phyloP scores from a whole-genome alignment of 2,113 vertebrate genomes.

The Azemiops feae region DNA sequence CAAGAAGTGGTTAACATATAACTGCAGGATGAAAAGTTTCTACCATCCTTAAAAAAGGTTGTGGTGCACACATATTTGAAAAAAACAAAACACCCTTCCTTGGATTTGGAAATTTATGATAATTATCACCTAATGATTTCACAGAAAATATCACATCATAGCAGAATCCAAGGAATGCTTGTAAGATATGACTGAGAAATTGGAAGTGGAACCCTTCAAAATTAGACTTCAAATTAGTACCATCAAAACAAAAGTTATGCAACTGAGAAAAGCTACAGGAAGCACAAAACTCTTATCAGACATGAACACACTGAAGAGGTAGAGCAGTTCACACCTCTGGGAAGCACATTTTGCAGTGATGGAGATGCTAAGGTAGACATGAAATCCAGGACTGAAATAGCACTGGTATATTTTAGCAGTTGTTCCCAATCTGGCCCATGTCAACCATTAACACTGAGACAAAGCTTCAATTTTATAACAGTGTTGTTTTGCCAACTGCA shows the following conservation, averaged over 20 bases:
- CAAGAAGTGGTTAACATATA: background rate
- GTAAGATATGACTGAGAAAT: background rate
- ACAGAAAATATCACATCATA: background rate
- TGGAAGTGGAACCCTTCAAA: background rate
- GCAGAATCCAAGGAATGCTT: background rate
- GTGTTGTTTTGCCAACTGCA: background rate
- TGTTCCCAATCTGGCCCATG: background rate
- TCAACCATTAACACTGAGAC: background rate
- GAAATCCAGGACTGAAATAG: background rate
- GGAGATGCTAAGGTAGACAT: background rate
- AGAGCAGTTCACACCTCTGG: background rate
- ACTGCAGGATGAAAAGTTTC: background rate
- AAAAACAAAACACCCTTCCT: background rate
- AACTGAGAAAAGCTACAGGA: background rate
- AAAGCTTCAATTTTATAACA: background rate
- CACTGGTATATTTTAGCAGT: background rate
- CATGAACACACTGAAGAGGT: background rate
- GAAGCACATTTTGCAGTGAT: background rate
- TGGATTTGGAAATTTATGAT: background rate
- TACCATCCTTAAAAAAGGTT: background rate
- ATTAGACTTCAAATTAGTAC: background rate
- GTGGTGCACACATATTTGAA: background rate
- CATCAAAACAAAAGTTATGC: background rate
- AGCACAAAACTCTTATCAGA: background rate
- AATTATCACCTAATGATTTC: background rate